These are phyloP conservation scores for Otolemur crassicaudatus DNA, from an alignment of 2,797 vertebrate species.

Conservation along the genomic window DNA sequence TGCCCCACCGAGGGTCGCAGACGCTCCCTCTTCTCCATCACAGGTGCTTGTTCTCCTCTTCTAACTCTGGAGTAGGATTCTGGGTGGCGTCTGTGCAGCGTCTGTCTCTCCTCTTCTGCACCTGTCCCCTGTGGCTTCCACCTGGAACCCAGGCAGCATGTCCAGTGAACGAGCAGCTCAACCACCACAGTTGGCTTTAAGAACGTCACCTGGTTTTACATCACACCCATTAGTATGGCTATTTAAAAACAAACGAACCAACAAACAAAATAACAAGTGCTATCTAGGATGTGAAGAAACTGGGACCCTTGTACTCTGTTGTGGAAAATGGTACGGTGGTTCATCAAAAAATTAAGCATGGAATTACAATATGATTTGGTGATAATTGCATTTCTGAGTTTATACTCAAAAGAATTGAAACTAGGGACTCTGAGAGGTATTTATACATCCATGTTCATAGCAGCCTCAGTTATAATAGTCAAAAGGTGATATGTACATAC, in stretches of 20 bases:
- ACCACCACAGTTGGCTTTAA: neutral
- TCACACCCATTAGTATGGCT: neutral
- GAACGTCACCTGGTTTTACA: neutral
- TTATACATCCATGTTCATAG: no score
- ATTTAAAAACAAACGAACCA: no score
- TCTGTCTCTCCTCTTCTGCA: neutral
- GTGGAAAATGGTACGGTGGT: neutral
- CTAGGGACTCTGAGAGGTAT: no score
- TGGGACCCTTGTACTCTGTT: neutral
- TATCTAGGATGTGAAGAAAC: neutral
- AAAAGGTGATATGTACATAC: no score
- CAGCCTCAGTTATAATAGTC: no score
- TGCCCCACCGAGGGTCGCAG: neutral
- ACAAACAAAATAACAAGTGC: neutral
- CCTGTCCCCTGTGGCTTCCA: no score
- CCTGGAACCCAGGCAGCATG: neutral
- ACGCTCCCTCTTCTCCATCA: no score
- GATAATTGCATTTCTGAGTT: no score
- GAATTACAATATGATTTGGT: no score
- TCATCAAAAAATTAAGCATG: no score
- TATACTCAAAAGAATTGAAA: no score
- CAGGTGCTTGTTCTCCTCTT: neutral
- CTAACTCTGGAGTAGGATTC: neutral
- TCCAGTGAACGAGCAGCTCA: neutral
- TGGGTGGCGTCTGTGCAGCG: neutral